A percentile compares a stretch with the other conserved stretches of the same genome.
Conservation (phyloP, 1,140 invertebrate species). For the Papilio polyxenes region DNA sequence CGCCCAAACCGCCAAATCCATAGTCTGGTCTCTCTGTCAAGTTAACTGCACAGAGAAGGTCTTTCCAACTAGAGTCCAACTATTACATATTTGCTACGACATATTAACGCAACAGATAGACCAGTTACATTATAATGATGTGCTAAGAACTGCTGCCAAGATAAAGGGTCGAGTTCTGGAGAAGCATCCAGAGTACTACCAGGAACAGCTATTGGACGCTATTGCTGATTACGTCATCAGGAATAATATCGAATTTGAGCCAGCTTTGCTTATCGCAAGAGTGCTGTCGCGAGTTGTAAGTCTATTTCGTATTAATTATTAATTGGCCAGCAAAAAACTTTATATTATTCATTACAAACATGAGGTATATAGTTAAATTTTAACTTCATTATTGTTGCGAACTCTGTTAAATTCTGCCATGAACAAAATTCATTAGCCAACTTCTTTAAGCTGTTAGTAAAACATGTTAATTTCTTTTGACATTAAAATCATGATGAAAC, state of each 20-base stretch:
- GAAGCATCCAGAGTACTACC: conserved; percentile 81
- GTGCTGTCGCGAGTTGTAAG: conserved; percentile 81
- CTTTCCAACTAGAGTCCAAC: conserved; percentile 67
- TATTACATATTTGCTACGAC: conserved; percentile 74
- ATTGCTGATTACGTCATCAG: conserved; percentile 75
- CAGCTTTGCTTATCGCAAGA: conserved; percentile 75
- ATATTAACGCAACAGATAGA: conserved; percentile 72
- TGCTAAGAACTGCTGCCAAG: conserved; percentile 74
- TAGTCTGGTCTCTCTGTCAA: conserved; percentile 79
- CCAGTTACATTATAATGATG: conserved; percentile 70
- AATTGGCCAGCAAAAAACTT: background rate
- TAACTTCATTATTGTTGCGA: background rate
- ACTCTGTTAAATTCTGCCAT: no score
- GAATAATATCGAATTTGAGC: conserved; percentile 77
- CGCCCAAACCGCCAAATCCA: conserved; percentile 70
- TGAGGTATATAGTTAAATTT: background rate
- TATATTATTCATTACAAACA: no score
- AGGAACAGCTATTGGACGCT: conserved; percentile 81
- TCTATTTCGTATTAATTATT: conserved; percentile 42
- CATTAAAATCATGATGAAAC: background rate
- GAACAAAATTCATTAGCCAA: no score
- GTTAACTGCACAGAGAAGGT: conserved; percentile 65
- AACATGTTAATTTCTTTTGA: no score
- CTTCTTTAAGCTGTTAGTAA: no score
- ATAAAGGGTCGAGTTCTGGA: conserved; percentile 69